A percentile compares a stretch with the other conserved stretches of the same genome.
These are phyloP conservation scores for Brenthis hecate DNA, from an alignment of 2,888 invertebrate genomes.

Conservation along the genomic window DNA sequence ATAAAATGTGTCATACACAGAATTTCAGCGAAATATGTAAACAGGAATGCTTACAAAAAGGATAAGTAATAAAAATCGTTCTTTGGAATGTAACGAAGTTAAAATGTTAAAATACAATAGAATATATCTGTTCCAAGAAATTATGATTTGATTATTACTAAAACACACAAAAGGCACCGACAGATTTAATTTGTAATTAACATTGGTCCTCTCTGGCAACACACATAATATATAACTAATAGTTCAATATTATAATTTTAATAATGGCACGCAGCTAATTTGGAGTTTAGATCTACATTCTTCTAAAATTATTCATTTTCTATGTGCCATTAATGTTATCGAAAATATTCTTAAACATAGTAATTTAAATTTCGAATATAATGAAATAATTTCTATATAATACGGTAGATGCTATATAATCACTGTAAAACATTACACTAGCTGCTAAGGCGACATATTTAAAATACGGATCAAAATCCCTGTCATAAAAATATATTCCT, in stretches of 20 bases:
- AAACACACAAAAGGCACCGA: conserved; percentile 68
- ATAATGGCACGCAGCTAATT: conserved; percentile 55
- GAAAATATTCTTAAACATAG: conserved; percentile 41
- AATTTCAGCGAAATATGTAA: conserved; percentile 43
- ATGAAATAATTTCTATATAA: conserved; percentile 50
- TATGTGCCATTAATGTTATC: conserved; percentile 46
- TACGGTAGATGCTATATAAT: conserved; percentile 43
- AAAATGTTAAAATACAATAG: conserved; percentile 47
- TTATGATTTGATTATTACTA: conserved; percentile 55
- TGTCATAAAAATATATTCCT: conserved; percentile 63
- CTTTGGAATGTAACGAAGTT: conserved; percentile 80
- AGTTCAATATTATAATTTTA: conserved; percentile 48
- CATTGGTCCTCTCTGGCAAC: conserved; percentile 69
- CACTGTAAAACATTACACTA: conserved; percentile 64
- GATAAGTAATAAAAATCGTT: conserved; percentile 65
- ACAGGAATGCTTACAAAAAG: conserved; percentile 67
- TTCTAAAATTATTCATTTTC: conserved; percentile 33
- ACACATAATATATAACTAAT: conserved; percentile 49
- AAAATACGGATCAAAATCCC: conserved; percentile 61
- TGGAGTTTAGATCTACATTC: conserved; percentile 35
- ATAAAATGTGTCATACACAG: conserved; percentile 40
- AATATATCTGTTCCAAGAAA: conserved; percentile 33
- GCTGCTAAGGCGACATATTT: conserved; percentile 72
- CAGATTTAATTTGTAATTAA: conserved; percentile 50
- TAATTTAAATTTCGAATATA: conserved; percentile 45